These are phyloP conservation scores for Subanguina moxae DNA, from an alignment of 1,140 invertebrate species.

Conservation along the genomic window DNA sequence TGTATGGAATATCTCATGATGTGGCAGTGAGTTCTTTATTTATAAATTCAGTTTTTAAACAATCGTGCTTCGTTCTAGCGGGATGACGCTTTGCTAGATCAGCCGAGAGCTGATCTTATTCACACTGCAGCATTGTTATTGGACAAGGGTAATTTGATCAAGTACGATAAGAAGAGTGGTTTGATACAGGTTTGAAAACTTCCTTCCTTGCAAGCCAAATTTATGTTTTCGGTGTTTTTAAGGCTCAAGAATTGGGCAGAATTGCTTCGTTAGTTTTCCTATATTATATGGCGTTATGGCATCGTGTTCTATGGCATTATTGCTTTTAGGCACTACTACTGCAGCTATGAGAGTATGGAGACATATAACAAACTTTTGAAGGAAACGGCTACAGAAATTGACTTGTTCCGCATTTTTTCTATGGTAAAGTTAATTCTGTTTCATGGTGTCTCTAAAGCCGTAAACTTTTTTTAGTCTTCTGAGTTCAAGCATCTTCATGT, in stretches of 20 bases:
- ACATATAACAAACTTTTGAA: constrained; percentile 95
- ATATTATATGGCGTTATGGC: too few species aligned
- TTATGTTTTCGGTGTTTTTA: constrained; percentile 19
- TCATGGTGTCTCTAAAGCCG: too few species aligned
- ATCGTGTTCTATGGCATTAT: too few species aligned
- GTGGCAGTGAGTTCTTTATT: constrained; percentile 60
- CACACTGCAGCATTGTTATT: constrained; percentile 88
- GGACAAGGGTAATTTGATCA: constrained; percentile 83
- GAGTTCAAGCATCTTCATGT: constrained; percentile 90
- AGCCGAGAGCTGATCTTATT: constrained; percentile 86
- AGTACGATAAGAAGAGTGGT: constrained; percentile 92
- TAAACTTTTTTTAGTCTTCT: too few species aligned
- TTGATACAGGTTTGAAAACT: constrained; percentile 69
- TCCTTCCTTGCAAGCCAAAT: constrained; percentile 13
- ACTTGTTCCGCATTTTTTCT: constrained; percentile 96
- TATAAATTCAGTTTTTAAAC: not conserved
- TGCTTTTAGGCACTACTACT: constrained; percentile 76
- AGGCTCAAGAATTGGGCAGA: constrained; percentile 82
- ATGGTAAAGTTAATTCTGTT: too few species aligned
- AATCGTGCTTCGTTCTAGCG: constrained; percentile 42
- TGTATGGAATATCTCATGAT: constrained; percentile 84
- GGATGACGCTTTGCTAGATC: constrained; percentile 75
- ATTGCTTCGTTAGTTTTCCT: constrained; percentile 72
- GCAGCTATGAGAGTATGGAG: constrained; percentile 90
- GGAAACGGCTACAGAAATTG: constrained; percentile 92